These are phyloP conservation scores for Ammodytes marinus DNA, from an alignment of 2,113 vertebrate species.

Conservation along the genomic window DNA sequence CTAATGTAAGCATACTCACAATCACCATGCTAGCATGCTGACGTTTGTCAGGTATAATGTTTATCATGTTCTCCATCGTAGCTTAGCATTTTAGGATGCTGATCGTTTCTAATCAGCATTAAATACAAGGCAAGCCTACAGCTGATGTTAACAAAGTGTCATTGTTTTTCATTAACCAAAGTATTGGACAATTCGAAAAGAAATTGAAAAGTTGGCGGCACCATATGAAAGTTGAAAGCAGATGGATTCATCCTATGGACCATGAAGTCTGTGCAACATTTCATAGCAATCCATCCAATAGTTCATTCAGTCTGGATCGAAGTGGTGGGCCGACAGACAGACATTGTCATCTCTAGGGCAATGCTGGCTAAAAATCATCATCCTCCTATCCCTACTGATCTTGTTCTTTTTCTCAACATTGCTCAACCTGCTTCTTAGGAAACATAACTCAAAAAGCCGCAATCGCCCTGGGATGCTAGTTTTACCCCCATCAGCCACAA, in stretches of 20 bases:
- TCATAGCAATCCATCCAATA: neutral
- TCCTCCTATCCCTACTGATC: constrained; percentile 36
- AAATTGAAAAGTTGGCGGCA: no score
- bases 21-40: no score
- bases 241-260: neutral
- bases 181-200: neutral
- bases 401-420: constrained; percentile 40
- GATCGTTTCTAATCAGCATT: neutral
- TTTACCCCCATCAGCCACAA: constrained; percentile 56
- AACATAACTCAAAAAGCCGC: constrained; percentile 48
- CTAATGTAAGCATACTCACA: no score
- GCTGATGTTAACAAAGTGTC: no score
- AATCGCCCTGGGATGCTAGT: constrained; percentile 56
- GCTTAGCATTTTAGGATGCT: neutral
- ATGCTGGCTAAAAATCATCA: constrained; percentile 17
- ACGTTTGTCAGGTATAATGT: no score
- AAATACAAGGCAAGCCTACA: neutral
- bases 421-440: constrained; percentile 30
- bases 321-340: neutral
- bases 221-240: neutral
- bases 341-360: neutral
- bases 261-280: neutral
- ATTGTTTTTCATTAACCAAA: neutral
- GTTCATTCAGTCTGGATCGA: constrained; percentile 1
- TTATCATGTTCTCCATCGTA: no score